Conservation (phyloP, 2,888 invertebrate species). For the Pachliopta kotzebuea region DNA sequence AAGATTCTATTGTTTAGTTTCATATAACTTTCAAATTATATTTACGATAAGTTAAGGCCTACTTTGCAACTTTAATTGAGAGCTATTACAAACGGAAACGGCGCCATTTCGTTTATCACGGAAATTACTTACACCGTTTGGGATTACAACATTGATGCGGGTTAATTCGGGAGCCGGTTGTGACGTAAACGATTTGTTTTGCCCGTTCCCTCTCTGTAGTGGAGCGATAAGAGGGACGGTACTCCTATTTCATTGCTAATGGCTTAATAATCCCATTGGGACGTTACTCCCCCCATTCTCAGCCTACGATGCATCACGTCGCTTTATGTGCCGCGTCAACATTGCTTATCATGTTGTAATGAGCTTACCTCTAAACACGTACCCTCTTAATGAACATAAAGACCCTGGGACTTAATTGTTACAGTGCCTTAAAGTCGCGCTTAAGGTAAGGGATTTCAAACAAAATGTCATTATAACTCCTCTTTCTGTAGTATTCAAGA, state of each 20-base stretch:
- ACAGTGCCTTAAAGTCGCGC: too few species aligned
- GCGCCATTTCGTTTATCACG: neutral
- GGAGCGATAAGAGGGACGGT: constrained; percentile 50
- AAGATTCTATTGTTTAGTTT: too few species aligned
- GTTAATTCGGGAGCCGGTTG: constrained; percentile 33
- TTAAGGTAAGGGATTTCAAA: too few species aligned
- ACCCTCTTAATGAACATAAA: neutral
- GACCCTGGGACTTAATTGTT: neutral
- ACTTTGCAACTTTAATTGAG: constrained; percentile 5
- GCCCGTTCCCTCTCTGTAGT: constrained; percentile 54
- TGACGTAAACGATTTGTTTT: constrained; percentile 56
- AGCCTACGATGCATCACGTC: constrained; percentile 13
- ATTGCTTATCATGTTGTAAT: constrained; percentile 11
- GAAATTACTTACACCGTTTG: constrained; percentile 11
- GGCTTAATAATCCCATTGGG: constrained; percentile 60
- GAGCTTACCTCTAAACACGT: neutral
- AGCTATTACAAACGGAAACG: constrained; percentile 12
- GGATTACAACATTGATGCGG: constrained; percentile 28
- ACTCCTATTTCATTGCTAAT: constrained; percentile 66
- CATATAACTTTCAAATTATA: neutral
- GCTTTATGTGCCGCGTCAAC: constrained; percentile 17
- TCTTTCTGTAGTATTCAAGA: too few species aligned
- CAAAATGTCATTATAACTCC: too few species aligned
- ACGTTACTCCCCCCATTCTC: constrained; percentile 33
- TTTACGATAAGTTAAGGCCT: neutral